Percentiles rank a stretch among this genome's conserved stretches.
Conservation (phyloP, 2,797 vertebrate species). For the Malacoctenus gilli region DNA sequence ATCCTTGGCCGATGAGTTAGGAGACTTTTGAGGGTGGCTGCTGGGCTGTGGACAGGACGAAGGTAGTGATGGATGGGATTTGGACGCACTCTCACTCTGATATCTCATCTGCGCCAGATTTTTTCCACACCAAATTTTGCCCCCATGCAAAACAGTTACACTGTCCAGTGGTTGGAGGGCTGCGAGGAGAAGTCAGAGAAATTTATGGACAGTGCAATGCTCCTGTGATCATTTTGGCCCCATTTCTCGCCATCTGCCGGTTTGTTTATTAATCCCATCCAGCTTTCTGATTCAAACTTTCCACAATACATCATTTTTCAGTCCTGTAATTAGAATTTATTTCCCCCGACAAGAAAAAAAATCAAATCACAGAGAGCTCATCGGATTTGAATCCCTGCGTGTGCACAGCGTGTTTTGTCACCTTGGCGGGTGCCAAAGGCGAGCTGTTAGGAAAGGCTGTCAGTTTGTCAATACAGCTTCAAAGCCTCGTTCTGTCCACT, state of each 20-base stretch:
- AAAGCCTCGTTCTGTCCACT: conserved; percentile 15
- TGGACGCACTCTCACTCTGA: conserved; percentile 59
- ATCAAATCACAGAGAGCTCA: conserved; percentile 41
- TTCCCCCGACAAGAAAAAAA: conserved; percentile 9
- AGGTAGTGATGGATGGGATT: conserved; percentile 74
- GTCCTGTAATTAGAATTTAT: conserved; percentile 35
- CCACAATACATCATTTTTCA: conserved; percentile 64
- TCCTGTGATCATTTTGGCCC: conserved; percentile 56
- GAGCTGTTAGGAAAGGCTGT: conserved; percentile 31
- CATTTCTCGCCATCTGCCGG: conserved; percentile 36
- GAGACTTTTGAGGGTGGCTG: conserved; percentile 64
- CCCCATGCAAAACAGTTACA: conserved; percentile 53
- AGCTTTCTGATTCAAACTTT: conserved; percentile 61
- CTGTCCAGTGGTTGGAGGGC: conserved; percentile 47
- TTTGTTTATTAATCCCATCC: conserved; percentile 67
- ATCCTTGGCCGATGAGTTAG: conserved; percentile 63
- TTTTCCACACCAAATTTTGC: conserved; percentile 56
- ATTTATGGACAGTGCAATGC: conserved; percentile 56
- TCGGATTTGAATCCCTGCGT: conserved; percentile 39
- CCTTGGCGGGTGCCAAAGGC: conserved; percentile 24
- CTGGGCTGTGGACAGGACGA: conserved; percentile 64
- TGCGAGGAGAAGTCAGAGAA: conserved; percentile 36
- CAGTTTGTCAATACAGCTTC: conserved; percentile 44
- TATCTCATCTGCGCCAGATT: conserved; percentile 58
- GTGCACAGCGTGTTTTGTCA: conserved; percentile 37